Conservation (phyloP, 2,888 invertebrate species). For the Sinopyrophorus schimmeli region DNA sequence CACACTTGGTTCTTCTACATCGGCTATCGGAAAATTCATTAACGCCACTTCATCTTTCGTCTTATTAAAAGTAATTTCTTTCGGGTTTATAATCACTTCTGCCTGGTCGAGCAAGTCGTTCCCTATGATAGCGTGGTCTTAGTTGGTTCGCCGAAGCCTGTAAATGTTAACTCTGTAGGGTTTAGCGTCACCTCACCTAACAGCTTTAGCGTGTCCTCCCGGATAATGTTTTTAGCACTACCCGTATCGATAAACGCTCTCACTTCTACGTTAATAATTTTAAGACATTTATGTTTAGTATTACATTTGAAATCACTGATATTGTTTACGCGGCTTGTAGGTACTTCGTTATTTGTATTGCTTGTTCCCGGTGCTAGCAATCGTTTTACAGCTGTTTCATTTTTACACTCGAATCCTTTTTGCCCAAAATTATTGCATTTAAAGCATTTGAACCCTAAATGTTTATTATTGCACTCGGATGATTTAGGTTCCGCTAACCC, state of each 20-base stretch:
- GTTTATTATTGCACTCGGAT: not conserved
- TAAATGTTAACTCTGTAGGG: not conserved
- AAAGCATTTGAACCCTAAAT: slow-evolving; percentile 4
- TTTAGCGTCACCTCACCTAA: not conserved
- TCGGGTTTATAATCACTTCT: not conserved
- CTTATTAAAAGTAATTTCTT: too few relatives aligned
- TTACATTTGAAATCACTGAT: too few relatives aligned
- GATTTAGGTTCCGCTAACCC: not conserved
- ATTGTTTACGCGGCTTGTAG: too few relatives aligned
- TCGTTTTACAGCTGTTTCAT: too few relatives aligned
- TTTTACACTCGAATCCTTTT: not conserved
- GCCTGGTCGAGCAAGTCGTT: not conserved
- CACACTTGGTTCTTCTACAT: too few relatives aligned
- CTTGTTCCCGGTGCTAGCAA: too few relatives aligned
- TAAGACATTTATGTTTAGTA: too few relatives aligned
- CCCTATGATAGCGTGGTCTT: not conserved
- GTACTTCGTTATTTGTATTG: too few relatives aligned
- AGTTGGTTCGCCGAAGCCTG: not conserved
- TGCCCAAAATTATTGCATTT: slow-evolving; percentile 5
- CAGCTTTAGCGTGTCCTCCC: not conserved
- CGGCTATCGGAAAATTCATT: too few relatives aligned
- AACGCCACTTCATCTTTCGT: too few relatives aligned
- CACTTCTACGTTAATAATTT: not conserved
- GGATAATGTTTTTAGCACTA: slow-evolving; percentile 4
- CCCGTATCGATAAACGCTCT: slow-evolving; percentile 12